Percentiles rank a stretch among this genome's conserved stretches.
Conservation (phyloP, 2,888 invertebrate species). For the Drosophila merina region DNA sequence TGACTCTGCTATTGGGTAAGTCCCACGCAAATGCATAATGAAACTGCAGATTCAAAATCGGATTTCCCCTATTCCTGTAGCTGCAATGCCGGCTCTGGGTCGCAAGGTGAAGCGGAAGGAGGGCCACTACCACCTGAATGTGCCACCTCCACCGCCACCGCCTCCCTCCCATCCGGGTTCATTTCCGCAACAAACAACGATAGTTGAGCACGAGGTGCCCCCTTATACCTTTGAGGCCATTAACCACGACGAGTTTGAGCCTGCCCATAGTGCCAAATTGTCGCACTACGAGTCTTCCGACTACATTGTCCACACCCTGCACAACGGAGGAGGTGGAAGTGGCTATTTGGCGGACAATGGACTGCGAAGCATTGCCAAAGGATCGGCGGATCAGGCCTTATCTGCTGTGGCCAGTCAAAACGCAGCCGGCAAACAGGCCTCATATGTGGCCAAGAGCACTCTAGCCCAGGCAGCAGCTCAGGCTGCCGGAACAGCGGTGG, state of each 20-base stretch:
- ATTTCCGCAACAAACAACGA: conserved; percentile 36
- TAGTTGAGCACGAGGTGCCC: conserved; percentile 65
- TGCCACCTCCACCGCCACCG: conserved; percentile 58
- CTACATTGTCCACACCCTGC: conserved; percentile 41
- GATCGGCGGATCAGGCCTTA: conserved; percentile 90
- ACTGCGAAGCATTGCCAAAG: conserved; percentile 88
- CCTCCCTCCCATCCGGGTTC: conserved; percentile 31
- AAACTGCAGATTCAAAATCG: conserved; percentile 9
- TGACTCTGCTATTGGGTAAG: conserved; percentile 70
- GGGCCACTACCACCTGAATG: conserved; percentile 61
- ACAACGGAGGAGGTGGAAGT: conserved; percentile 25
- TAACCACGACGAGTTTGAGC: conserved; percentile 69
- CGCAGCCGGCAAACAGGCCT: conserved; percentile 91
- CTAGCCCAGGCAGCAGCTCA: conserved; percentile 90
- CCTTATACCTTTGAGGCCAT: conserved; percentile 75
- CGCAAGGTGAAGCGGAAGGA: conserved; percentile 76
- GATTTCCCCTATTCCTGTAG: conserved; percentile 21
- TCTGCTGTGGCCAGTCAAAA: conserved; percentile 90
- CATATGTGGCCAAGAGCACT: conserved; percentile 91
- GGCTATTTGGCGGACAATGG: conserved; percentile 87
- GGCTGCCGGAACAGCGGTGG: conserved; percentile 88
- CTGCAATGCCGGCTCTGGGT: conserved; percentile 53
- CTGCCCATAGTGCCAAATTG: conserved; percentile 24
- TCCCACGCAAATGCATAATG: conserved; percentile 26
- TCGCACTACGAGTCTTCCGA: conserved; percentile 52